A percentile compares a stretch with the other conserved stretches of the same genome.
phyloP scores from a whole-genome alignment of 2,797 vertebrate genomes.

The Microctenopoma stevenorrisi region DNA sequence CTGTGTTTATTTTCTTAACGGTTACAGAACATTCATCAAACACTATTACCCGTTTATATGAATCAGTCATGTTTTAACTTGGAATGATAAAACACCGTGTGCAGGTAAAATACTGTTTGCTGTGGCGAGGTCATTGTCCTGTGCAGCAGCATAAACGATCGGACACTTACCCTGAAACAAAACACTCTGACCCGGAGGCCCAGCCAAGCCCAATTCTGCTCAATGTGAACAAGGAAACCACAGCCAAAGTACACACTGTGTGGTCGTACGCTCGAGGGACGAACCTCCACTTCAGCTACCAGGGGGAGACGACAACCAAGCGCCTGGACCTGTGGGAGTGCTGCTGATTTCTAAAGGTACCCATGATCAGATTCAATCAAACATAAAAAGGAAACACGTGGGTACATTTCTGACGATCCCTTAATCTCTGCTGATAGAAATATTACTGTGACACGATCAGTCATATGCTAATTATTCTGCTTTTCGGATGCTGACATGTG shows the following conservation, averaged over 20 bases:
- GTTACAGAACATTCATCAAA: constrained; percentile 1
- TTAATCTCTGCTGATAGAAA: too few relatives aligned
- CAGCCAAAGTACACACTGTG: constrained; percentile 9
- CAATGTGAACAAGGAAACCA: constrained; percentile 46
- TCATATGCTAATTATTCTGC: constrained; percentile 5
- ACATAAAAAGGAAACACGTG: constrained; percentile 7
- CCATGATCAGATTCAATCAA: constrained; percentile 3
- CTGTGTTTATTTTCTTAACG: background rate
- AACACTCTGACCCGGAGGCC: constrained; percentile 56
- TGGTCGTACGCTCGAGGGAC: background rate
- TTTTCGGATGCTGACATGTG: background rate
- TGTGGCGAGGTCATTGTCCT: constrained; percentile 66
- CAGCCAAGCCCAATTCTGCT: constrained; percentile 37
- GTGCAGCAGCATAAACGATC: constrained; percentile 63
- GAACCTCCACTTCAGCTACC: constrained; percentile 8
- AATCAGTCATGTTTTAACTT: background rate
- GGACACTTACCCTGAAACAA: constrained; percentile 81
- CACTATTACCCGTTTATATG: background rate
- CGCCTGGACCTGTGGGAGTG: background rate
- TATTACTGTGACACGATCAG: background rate
- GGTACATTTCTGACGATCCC: constrained; percentile 26
- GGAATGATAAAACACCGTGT: background rate
- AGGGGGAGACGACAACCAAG: background rate
- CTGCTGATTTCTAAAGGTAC: background rate
- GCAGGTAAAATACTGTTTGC: constrained; percentile 64